Percentiles rank a stretch among this genome's conserved stretches.
phyloP scores from a whole-genome alignment of 2,113 vertebrate genomes.

The Chaetorhynchus papuensis region DNA sequence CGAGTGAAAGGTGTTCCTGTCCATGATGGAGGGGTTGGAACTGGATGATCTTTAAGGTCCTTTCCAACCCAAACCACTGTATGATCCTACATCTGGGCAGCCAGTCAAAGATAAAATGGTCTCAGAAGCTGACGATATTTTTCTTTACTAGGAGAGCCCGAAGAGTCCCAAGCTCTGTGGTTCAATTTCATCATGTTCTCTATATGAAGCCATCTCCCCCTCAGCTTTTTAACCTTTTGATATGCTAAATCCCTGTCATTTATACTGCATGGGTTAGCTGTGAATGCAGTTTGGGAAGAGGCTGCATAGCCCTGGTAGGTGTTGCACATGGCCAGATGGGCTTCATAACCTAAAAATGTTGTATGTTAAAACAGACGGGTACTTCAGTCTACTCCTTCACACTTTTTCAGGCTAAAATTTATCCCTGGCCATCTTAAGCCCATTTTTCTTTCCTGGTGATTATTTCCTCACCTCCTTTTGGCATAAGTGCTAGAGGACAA shows the following conservation, averaged over 20 bases:
- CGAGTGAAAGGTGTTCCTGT: neutral
- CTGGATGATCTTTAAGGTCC: neutral
- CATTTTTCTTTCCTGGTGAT: neutral
- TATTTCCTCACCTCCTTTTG: neutral
- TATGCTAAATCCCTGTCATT: neutral
- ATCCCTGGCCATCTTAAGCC: neutral
- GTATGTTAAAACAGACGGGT: fast-evolving
- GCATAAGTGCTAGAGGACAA: neutral
- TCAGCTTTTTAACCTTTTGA: neutral
- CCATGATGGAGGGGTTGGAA: neutral
- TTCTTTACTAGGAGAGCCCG: fast-evolving
- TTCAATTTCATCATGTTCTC: neutral
- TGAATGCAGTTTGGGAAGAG: neutral
- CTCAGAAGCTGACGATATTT: neutral
- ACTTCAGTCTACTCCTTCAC: neutral
- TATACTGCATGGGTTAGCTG: neutral
- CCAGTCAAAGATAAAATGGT: neutral
- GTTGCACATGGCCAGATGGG: neutral
- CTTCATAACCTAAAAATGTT: neutral
- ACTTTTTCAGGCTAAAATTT: neutral
- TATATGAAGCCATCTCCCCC: neutral
- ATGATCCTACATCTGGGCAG: neutral
- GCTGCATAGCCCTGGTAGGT: neutral
- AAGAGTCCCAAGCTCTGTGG: neutral
- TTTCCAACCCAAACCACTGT: neutral